These are phyloP conservation scores for Gasterosteus aculeatus DNA, from an alignment of 2,113 vertebrate genomes.

Conservation along the genomic window DNA sequence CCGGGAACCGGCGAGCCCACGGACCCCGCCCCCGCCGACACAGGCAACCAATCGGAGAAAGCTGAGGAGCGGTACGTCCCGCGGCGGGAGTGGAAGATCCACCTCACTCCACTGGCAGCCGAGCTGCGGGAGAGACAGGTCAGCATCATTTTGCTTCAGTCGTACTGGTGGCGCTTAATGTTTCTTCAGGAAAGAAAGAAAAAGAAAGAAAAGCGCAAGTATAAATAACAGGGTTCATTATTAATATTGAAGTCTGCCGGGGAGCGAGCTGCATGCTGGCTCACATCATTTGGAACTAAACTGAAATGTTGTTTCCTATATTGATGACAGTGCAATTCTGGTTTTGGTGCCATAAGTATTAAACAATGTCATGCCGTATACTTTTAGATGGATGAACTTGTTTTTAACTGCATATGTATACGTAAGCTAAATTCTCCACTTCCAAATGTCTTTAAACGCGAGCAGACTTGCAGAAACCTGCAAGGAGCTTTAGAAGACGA, in stretches of 20 bases:
- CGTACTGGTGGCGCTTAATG: not conserved
- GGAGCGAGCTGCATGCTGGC: not conserved
- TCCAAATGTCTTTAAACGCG: not conserved
- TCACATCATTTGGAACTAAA: not conserved
- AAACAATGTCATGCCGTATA: not conserved
- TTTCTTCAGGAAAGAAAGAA: not conserved
- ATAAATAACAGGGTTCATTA: not conserved
- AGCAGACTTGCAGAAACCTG: not conserved
- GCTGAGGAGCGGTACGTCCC: conserved; percentile 87
- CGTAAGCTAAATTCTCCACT: not conserved
- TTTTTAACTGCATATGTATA: not conserved
- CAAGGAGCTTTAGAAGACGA: too few relatives aligned
- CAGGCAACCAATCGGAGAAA: conserved; percentile 78
- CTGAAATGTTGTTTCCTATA: not conserved
- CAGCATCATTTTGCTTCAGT: not conserved
- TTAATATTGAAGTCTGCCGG: not conserved
- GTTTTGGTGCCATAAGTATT: not conserved
- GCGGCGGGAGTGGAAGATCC: conserved; percentile 90
- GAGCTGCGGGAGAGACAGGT: conserved; percentile 82
- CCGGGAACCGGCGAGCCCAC: conserved; percentile 83
- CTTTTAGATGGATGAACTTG: not conserved
- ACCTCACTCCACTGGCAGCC: conserved; percentile 78
- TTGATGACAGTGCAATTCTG: not conserved
- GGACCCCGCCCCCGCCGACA: conserved; percentile 63
- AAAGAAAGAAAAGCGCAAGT: not conserved